Base-by-base conservation (phyloP, 2,113 vertebrate genomes). In the Eclectus roratus region DNA sequence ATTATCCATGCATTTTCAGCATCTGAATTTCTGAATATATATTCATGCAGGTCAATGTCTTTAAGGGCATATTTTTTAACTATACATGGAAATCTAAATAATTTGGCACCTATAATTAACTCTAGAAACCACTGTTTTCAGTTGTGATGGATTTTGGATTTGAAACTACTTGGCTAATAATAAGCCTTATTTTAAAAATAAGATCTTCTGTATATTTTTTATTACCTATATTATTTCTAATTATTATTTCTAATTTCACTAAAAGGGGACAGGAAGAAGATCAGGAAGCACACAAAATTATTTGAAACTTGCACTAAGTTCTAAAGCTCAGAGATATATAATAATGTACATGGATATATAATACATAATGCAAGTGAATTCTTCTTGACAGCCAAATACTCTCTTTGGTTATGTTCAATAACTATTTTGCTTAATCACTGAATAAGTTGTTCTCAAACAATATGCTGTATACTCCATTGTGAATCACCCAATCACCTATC, bases 331-430 rank as follows among this genome's bases (percentile, higher is more conserved):
- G 3, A 70, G 13, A 28, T 50, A 37, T 9, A 28, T 74, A 64
- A 50, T 5, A 81, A 35, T 53, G 6, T 15, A 44, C 6, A 19
- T 7, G 44, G 35, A 28, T 58, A 58, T 12, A 63, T 13, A 79
- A 37, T 23, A 68, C 80, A 65, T 58, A 52, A 80, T 20, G 7
- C 2, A 52, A 46, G 7, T 46, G 2, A 17, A 69, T 83, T 71
- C 43, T 15, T 84, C 7, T 37, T 0, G 0, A 52, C 7, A 55
- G 74, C 7, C 1, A 58, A 64, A 46, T 78, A 44, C 7, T 50
- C 3, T 44, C 2, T 78, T 69, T 4, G 7, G 2, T 35, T 74
- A 21, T 37, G 44, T 63, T 82, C 43, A 72, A 4, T 17, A 79
- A 17, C 3, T 52, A 23, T 63, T 88, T 70, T 37, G 4, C 15